Base-by-base conservation (phyloP, 2,113 vertebrate species). In the Neogobius melanostomus region DNA sequence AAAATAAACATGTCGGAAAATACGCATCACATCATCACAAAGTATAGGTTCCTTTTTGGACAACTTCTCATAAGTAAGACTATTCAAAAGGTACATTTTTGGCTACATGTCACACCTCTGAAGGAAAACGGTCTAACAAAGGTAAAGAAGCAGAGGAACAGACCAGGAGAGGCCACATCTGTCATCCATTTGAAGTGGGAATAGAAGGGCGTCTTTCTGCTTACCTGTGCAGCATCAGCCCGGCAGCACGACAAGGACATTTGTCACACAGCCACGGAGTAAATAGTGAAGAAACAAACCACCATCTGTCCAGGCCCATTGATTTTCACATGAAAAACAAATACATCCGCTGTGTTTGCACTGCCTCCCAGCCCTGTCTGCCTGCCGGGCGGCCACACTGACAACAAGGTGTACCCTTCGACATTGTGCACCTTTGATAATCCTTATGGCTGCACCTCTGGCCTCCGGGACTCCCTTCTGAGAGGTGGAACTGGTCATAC, bases 251-350 rank as follows among this genome's bases (percentile, higher is more conserved):
- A 57, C 46, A n/a, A 68, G 85, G 83, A 88, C 84, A 87, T 91
- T 89, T 83, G 83, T 89, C 84, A 87, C 74, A 76, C 69, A 83
- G 81, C 71, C 70, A 11, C 16, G 68, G 73, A 82, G 87, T 90
- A 88, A 91, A 91, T 81, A 85, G 81, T 75, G 78, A 87, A 79
- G 82, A 87, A 87, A 90, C 86, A 89, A 89, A 88, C 79, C 69
- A 68, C 86, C 89, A 89, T 89, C 89, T 90, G 89, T 87, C 88
- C 79, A 76, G 69, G 63, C 67, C 79, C 85, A 91, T 90, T 90
- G 91, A 89, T 90, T 90, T 91, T 87, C 82, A 79, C 83, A 87
- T 79, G 79, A 89, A 90, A 91, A 88, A 84, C 88, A 91, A 91
- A 92, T 87, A 88, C 80, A 66, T 87, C 81, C 68, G 66, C 80